A percentile compares a stretch with the other conserved stretches of the same genome.
phyloP scores from a whole-genome alignment of 35 echinoderm and acorn worm species.

The Patiria miniata region DNA sequence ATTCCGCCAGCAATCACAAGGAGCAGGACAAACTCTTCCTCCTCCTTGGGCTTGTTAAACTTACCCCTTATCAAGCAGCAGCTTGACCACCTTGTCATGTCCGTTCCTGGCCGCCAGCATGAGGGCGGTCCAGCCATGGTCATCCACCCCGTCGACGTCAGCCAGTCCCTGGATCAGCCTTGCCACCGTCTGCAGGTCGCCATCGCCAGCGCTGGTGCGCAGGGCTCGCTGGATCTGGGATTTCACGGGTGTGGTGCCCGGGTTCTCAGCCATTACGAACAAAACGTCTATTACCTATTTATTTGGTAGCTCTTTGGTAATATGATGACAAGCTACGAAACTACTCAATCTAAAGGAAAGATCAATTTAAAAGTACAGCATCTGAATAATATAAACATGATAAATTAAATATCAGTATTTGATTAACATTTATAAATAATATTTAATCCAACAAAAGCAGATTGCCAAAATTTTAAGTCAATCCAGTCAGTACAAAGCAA shows the following conservation, averaged over 20 bases:
- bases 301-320: background rate
- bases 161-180: background rate
- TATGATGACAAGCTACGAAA: background rate
- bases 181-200: background rate
- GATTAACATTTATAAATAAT: no score
- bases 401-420: no score
- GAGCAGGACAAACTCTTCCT: no score
- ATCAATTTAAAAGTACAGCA: no score
- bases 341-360: no score
- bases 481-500: no score
- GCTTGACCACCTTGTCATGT: conserved; percentile 53
- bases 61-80: conserved; percentile 66
- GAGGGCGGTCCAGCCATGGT: conserved; percentile 67
- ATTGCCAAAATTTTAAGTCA: no score
- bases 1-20: no score
- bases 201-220: background rate
- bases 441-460: no score
- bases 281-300: no score
- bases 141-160: conserved; percentile 20
- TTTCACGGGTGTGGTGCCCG: background rate
- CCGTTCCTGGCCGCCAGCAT: conserved; percentile 72
- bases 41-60: no score
- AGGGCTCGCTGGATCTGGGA: background rate
- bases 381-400: no score
- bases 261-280: background rate